Evolutionary conservation across 2,113 vertebrate species (phyloP), one percentile per base, ranked within the genome.

Genomic region (Gymnorhina tibicen): DNA sequence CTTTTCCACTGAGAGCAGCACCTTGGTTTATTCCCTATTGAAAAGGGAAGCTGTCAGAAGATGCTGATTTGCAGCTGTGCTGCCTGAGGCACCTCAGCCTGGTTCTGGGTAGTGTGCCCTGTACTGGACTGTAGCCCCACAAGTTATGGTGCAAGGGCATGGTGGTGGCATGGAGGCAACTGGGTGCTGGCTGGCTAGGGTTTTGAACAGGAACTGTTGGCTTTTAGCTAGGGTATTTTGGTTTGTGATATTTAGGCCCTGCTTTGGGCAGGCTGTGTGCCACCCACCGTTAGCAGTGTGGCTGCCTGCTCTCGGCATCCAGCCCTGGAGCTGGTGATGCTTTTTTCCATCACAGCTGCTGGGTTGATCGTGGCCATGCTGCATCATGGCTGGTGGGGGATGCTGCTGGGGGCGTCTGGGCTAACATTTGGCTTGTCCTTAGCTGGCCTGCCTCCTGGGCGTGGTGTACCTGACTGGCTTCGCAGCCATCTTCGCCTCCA

Each of bases 401-500:
- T 8, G 18, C 39, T 77, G 32, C 56, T 56, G 16, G 15, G 17
- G 19, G 7, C 9, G 6, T 63, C 39, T 70, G 50, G 16, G 44
- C 39, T 93, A 69, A 95, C 78, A 2, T 3, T 26, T 7, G 11
- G 6, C 26, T 66, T 76, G 75, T 50, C 56, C 52, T n/a, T 96
- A 99, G 99, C 97, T 99, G 41, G 98, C 99, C 72, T 99, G 99
- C 89, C 98, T 99, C 95, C 97, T 99, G 68, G 98, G 99, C 0
- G 95, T 99, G 87, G 97, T 99, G 30, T 99, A 99, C 77, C 97
- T 99, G 88, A 99, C 99, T 1, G 98, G 99, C 19, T 98, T 99
- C 6, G 98, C 99, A 0, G 97, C 99, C 16, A 95, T 99, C 41
- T 98, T 99, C 13, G 97, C 98, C 46, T 98, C 98, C 0, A 97